Conservation (phyloP, 2,888 invertebrate species). For the Melanchra persicariae region DNA sequence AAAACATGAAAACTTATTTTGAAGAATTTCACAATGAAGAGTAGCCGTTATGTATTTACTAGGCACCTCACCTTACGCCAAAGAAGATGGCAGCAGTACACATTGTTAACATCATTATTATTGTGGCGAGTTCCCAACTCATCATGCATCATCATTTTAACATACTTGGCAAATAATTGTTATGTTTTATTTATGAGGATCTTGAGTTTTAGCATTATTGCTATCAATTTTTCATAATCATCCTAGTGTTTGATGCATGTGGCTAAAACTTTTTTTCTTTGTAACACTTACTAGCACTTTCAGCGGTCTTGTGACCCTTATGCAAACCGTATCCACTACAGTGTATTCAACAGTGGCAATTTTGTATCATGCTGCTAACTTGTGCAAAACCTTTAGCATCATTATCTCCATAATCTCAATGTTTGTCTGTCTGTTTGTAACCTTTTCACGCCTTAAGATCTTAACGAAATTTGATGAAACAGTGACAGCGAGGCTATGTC, state of each 20-base stretch:
- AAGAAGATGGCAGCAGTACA: background rate
- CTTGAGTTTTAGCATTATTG: no score
- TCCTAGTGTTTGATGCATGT: no score
- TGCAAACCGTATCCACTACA: background rate
- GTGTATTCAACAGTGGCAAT: background rate
- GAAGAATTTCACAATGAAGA: background rate
- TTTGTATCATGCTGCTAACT: background rate
- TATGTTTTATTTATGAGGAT: background rate
- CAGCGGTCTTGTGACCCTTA: background rate
- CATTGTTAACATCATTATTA: constrained; percentile 15
- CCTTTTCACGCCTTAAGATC: no score
- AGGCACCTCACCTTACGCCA: background rate
- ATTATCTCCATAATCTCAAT: no score
- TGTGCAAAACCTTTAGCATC: background rate
- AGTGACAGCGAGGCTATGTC: no score
- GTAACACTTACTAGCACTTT: no score
- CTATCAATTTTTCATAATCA: no score
- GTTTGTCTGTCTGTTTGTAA: no score
- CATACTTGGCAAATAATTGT: constrained; percentile 1
- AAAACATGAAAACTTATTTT: constrained; percentile 9
- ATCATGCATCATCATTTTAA: background rate
- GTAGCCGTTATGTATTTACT: background rate
- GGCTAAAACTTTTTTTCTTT: no score
- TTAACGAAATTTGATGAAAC: no score
- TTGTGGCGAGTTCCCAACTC: constrained; percentile 37